Base-by-base conservation (phyloP, 64 coral and sea anemone genomes). In the Montipora efflorescens region DNA sequence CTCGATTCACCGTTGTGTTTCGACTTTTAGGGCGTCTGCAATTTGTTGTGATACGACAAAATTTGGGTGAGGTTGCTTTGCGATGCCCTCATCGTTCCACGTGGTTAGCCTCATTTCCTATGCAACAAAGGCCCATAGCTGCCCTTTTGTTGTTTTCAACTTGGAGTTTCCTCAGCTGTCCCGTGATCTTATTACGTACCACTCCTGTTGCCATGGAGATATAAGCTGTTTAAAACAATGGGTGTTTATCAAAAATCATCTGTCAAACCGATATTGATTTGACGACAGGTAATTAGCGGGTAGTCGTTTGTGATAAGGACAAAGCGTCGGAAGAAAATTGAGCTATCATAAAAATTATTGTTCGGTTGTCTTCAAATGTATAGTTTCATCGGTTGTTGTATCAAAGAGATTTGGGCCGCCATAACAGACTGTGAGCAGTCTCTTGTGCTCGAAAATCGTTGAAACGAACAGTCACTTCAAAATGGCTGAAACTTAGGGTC, bases 81-180 rank as follows among this genome's bases (percentile, higher is more conserved):
- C 16, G 44, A 45, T n/a, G 6, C 28, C 47, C 67, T 49, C 46
- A 16, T 86, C 62, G 66, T 86, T 72, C 64, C 82, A 86, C 82
- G 82, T 86, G 82, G 62, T 86, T 6, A 5, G 47, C 47, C 61
- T 86, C 82, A 86, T 86, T 86, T 72, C 7, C 8, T 86, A 86
- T 86, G 82, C 82, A 86, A 86, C 82, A 86, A 86, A 86, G 68
- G 66, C 64, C 59, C 82, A 72, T 85, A 71, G 70, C 64, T 9
- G 49, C 64, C 82, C 25, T 67, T 48, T 67, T 67, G 58, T 83
- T 66, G 74, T 76, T 8, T 22, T 15, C 10, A 67, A 15, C 21
- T 67, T 8, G 11, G 7, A 57, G 47, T 16, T 22, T 71, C 0
- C 4, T 49, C 45, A 70, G 62, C 66, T 13, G 82, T 47, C 82